Evolutionary conservation across 2,888 invertebrate species (phyloP).

Genomic region (Hypselothyrea guttata): DNA sequence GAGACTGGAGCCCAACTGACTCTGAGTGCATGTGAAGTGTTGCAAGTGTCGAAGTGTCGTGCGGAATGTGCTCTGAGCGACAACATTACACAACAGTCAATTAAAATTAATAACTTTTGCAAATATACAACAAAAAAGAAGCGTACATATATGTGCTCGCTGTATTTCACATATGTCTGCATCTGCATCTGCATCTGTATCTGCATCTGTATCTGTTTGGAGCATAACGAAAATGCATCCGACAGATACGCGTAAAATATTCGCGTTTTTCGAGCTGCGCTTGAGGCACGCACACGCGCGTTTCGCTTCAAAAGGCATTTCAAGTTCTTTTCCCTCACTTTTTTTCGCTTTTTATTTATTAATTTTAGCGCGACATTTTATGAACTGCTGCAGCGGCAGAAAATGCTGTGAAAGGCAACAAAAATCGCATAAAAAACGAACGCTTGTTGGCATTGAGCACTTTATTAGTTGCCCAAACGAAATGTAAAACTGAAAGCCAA

Average conservation of each 20-base stretch:
- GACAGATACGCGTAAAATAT: constrained; percentile 61
- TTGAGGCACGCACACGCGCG: constrained; percentile 70
- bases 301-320: constrained; percentile 62
- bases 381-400: constrained; percentile 54
- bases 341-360: constrained; percentile 48
- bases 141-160: neutral
- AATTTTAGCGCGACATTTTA: constrained; percentile 59
- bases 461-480: constrained; percentile 56
- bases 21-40: constrained; percentile 56
- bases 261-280: constrained; percentile 51
- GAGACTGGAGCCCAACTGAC: constrained; percentile 38
- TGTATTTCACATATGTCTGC: too few species aligned
- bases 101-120: constrained; percentile 78
- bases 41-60: constrained; percentile 63
- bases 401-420: constrained; percentile 18
- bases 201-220: constrained; percentile 20
- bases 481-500: constrained; percentile 29
- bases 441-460: constrained; percentile 44
- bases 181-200: constrained; percentile 1
- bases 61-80: constrained; percentile 57
- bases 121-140: constrained; percentile 37
- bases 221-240: constrained; percentile 68
- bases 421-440: constrained; percentile 16
- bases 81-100: constrained; percentile 76
- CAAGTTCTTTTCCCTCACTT: constrained; percentile 18